A percentile compares a stretch with the other conserved stretches of the same genome.
Conservation (phyloP, 2,113 vertebrate species). For the Ranitomeya imitator region DNA sequence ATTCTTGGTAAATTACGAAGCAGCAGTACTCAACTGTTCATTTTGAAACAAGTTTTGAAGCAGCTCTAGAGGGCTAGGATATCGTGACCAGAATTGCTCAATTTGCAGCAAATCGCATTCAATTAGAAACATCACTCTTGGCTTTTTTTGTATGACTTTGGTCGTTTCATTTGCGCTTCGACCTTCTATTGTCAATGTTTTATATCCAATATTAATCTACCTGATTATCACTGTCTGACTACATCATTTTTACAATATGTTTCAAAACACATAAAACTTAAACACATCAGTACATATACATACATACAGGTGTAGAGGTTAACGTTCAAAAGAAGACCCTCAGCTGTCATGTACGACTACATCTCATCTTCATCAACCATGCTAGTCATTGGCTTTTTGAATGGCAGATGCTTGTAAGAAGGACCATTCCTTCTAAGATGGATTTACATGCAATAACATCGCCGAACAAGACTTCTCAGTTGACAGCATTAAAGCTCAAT, state of each 20-base stretch:
- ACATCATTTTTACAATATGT: neutral
- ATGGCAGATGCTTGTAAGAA: neutral
- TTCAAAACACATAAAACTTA: neutral
- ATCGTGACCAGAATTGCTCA: neutral
- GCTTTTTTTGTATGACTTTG: neutral
- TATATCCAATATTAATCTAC: neutral
- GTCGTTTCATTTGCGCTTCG: neutral
- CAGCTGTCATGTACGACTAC: too few relatives aligned
- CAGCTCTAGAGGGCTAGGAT: neutral
- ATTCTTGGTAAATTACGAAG: neutral
- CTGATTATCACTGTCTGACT: neutral
- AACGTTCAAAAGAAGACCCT: neutral
- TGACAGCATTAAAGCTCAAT: neutral
- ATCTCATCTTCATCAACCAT: neutral
- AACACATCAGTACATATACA: neutral
- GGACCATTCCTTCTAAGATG: neutral
- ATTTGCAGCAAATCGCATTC: neutral
- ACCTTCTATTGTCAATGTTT: neutral
- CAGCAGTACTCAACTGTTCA: neutral
- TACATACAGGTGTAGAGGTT: neutral
- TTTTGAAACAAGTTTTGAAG: neutral
- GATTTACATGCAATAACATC: neutral
- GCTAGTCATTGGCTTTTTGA: neutral
- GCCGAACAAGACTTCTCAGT: neutral
- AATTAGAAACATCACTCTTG: neutral